phyloP scores from a whole-genome alignment of 2,888 invertebrate species.

The Timema cristinae region DNA sequence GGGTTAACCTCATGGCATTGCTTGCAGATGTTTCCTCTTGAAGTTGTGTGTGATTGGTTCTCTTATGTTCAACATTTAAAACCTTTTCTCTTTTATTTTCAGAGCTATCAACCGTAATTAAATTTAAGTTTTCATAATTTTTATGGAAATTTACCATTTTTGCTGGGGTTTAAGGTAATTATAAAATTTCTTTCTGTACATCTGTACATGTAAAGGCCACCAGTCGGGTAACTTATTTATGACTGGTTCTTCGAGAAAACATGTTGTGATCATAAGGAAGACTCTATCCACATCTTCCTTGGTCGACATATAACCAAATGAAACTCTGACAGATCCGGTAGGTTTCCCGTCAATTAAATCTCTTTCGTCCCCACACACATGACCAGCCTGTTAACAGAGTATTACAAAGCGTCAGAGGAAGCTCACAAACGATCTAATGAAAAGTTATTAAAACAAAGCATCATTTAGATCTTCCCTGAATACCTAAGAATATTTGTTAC shows the following conservation, averaged over 20 bases:
- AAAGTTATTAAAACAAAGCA: neutral
- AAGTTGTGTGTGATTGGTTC: constrained; percentile 35
- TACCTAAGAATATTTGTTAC: no score
- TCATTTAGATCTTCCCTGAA: neutral
- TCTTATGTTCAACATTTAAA: constrained; percentile 28
- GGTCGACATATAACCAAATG: constrained; percentile 89
- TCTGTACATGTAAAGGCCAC: constrained; percentile 34
- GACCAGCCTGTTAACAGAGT: constrained; percentile 59
- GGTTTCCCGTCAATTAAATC: constrained; percentile 83
- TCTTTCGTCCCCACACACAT: constrained; percentile 84
- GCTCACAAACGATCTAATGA: neutral
- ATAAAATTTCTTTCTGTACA: constrained; percentile 21
- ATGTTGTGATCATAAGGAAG: constrained; percentile 67
- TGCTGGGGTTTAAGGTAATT: no score
- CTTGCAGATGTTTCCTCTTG: constrained; percentile 25
- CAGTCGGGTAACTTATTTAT: constrained; percentile 41
- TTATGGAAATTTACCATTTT: no score
- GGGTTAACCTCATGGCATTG: constrained; percentile 38
- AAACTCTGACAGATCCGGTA: constrained; percentile 87
- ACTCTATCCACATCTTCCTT: constrained; percentile 66
- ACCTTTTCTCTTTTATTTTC: neutral
- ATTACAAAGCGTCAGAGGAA: constrained; percentile 23
- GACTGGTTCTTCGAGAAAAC: constrained; percentile 60
- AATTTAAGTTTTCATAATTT: no score
- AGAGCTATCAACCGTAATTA: neutral